These are phyloP conservation scores for Pholis gunnellus DNA, from an alignment of 2,113 vertebrate genomes.

Conservation along the genomic window DNA sequence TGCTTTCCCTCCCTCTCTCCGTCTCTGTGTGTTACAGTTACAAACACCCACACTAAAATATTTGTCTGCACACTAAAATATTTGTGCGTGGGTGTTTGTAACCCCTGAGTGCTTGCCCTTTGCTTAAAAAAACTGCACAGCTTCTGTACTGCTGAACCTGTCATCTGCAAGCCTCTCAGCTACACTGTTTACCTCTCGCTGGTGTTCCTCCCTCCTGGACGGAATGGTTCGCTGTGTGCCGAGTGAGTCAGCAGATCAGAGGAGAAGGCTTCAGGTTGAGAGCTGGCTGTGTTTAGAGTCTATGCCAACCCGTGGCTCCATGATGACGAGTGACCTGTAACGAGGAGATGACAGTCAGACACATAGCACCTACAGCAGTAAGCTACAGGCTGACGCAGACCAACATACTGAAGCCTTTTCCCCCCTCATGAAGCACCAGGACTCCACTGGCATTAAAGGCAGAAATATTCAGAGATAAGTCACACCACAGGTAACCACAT, in stretches of 20 bases:
- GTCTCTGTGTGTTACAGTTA: constrained; percentile 34
- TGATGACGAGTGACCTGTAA: constrained; percentile 42
- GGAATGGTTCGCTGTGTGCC: constrained; percentile 14
- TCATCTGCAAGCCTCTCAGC: constrained; percentile 47
- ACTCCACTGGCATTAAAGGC: constrained; percentile 1
- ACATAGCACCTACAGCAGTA: constrained; percentile 35
- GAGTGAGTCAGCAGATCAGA: constrained; percentile 59
- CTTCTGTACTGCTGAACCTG: constrained; percentile 32
- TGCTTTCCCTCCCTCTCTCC: constrained; percentile 22
- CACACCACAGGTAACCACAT: neutral
- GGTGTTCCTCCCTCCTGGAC: constrained; percentile 19
- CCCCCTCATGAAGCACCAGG: neutral
- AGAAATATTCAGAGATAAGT: neutral
- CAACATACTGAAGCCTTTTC: constrained; percentile 1
- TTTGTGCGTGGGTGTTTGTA: constrained; percentile 61
- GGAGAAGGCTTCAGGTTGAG: constrained; percentile 41
- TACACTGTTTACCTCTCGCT: constrained; percentile 39
- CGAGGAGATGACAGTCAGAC: constrained; percentile 61
- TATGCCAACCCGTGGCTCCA: constrained; percentile 24
- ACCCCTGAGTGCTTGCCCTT: constrained; percentile 38
- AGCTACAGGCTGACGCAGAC: constrained; percentile 13
- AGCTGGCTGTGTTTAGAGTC: constrained; percentile 45
- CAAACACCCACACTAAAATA: constrained; percentile 63
- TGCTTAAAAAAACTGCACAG: constrained; percentile 28
- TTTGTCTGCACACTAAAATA: constrained; percentile 62